These are phyloP conservation scores for Sebastolobus alascanus DNA, from an alignment of 2,797 vertebrate genomes.

Conservation along the genomic window DNA sequence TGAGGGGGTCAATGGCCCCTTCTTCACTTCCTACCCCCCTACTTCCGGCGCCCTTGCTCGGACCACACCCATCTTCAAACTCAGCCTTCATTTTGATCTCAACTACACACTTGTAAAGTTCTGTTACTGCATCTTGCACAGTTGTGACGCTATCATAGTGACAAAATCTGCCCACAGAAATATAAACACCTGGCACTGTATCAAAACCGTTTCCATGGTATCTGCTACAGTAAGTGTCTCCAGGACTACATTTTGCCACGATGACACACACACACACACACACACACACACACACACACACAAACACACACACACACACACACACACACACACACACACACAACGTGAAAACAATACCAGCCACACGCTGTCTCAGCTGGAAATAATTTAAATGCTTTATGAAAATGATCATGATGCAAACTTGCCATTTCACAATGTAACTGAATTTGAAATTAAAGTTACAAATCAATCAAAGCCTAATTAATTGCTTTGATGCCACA, in stretches of 20 bases:
- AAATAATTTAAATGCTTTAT: slow-evolving; percentile 11
- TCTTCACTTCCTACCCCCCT: neutral
- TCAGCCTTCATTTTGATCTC: neutral
- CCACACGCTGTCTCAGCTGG: neutral
- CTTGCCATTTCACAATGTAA: neutral
- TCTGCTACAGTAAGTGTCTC: neutral
- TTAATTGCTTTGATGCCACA: neutral
- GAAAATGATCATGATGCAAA: neutral
- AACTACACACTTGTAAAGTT: neutral
- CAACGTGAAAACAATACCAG: neutral
- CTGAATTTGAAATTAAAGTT: neutral
- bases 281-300: neutral
- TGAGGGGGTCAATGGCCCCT: neutral
- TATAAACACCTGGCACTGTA: neutral
- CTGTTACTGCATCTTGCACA: neutral
- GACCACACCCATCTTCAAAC: rapidly evolving
- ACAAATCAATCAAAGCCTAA: neutral
- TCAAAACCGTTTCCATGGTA: neutral
- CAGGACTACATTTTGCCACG: neutral
- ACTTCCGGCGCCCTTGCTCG: neutral
- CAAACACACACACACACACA: neutral
- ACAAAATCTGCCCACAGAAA: neutral
- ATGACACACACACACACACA: neutral
- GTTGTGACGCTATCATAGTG: rapidly evolving
- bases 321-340: neutral